Base-by-base conservation (phyloP, 2,797 vertebrate species). In the Euthynnus affinis region DNA sequence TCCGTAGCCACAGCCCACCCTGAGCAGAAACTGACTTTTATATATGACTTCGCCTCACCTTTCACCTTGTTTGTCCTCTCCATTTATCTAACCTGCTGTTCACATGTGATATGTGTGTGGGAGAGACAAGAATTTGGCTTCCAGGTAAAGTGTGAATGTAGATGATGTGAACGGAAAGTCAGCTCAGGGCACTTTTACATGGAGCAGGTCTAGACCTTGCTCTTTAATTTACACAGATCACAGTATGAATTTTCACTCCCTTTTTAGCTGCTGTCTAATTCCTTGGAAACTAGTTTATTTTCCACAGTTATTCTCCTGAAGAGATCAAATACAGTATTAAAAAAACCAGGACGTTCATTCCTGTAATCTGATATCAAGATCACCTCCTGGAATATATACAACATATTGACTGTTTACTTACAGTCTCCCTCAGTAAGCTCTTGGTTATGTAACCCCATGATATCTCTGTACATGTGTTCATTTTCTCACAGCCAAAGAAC, bases 401-500 rank as follows among this genome's bases (percentile, higher is more conserved):
- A 60, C 72, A 59, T 79, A 69, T 51, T 48, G 46, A 48, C 10
- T 59, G 62, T 65, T 81, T 9, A 23, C 49, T 71, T 51, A 68
- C 69, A 82, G 5, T 29, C 59, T 46, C 60, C 44, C 13, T 6
- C 23, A 71, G 56, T 9, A 67, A 10, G 40, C 46, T 20, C 17
- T 3, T 17, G 23, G 68, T 82, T 78, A 49, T 27, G 17, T 74
- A 88, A 89, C 78, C 58, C 49, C 17, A 22, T 22, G 49, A 29
- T 87, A 77, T 75, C 40, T 75, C 40, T 63, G 29, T 20, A 66
- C 86, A 89, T 40, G 27, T 90, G 91, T 15, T 67, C 27, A 49
- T 80, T 82, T 88, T 91, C 91, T 71, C 91, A 91, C 44, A 9
- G 55, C 23, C 29, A n/a, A 15, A 59, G 20, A n/a, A 20, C 6